phyloP scores from a whole-genome alignment of 2,113 vertebrate genomes.

The Epinephelus cyanopodus region DNA sequence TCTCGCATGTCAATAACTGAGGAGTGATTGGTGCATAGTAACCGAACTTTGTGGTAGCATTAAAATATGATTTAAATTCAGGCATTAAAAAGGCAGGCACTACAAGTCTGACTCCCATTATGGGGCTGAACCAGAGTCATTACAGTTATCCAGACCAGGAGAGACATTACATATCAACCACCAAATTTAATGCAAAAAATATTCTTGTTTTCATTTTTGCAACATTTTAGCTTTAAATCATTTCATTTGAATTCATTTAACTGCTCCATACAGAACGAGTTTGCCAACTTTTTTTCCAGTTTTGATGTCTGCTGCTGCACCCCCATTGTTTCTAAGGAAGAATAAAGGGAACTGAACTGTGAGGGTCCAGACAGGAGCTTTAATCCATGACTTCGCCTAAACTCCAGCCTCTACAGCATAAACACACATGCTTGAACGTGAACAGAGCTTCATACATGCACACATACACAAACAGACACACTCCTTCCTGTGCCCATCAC shows the following conservation, averaged over 20 bases:
- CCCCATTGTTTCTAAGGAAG: constrained; percentile 36
- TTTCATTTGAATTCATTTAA: constrained; percentile 17
- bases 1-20: constrained; percentile 28
- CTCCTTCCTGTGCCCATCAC: constrained; percentile 53
- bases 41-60: constrained; percentile 35
- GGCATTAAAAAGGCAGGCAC: constrained; percentile 30
- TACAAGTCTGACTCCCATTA: constrained; percentile 41
- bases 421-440: constrained; percentile 14
- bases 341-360: constrained; percentile 67
- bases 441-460: not conserved
- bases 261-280: not conserved
- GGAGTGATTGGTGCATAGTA: constrained; percentile 20
- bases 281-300: constrained; percentile 7
- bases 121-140: constrained; percentile 14
- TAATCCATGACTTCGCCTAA: constrained; percentile 24
- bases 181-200: constrained; percentile 21
- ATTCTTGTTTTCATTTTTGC: constrained; percentile 22
- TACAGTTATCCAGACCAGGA: constrained; percentile 42
- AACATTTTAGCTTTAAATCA: not conserved
- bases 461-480: constrained; percentile 24
- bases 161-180: constrained; percentile 43
- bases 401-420: constrained; percentile 24
- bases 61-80: constrained; percentile 42
- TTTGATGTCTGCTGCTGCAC: constrained; percentile 1
- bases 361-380: constrained; percentile 38